These are phyloP conservation scores for Scomber colias DNA, from an alignment of 2,113 vertebrate genomes.

Conservation along the genomic window DNA sequence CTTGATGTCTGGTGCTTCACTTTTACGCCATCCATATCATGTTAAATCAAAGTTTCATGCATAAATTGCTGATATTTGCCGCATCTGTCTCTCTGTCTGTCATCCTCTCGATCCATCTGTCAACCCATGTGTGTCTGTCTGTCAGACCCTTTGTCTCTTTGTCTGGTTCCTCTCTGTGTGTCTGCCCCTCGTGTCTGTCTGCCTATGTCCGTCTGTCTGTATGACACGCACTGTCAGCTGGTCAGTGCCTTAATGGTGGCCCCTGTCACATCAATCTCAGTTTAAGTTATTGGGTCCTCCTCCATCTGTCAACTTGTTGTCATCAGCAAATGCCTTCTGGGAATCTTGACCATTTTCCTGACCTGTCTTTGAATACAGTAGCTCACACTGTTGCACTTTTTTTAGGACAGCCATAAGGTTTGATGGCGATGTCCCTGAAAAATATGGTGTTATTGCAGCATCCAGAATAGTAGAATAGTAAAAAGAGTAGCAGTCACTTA, in stretches of 20 bases:
- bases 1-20: neutral
- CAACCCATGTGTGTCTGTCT: slow-evolving; percentile 34
- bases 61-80: slow-evolving; percentile 19
- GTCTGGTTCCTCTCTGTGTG: slow-evolving; percentile 21
- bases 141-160: slow-evolving; percentile 44
- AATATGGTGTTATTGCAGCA: neutral
- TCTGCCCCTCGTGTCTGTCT: slow-evolving; percentile 16
- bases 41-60: slow-evolving; percentile 23
- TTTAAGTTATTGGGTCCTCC: slow-evolving; percentile 61
- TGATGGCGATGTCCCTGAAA: slow-evolving; percentile 18
- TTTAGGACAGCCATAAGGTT: slow-evolving; percentile 24
- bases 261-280: slow-evolving; percentile 68
- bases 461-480: neutral
- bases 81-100: slow-evolving; percentile 28
- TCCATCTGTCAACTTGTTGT: slow-evolving; percentile 69
- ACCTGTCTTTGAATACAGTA: slow-evolving; percentile 51
- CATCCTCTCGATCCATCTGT: slow-evolving; percentile 31
- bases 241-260: slow-evolving; percentile 64
- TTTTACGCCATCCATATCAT: neutral
- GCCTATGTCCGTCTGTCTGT: slow-evolving; percentile 40
- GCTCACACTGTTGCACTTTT: slow-evolving; percentile 20
- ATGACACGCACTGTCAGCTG: slow-evolving; percentile 69
- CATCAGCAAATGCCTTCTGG: slow-evolving; percentile 48
- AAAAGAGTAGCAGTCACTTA: neutral
- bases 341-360: slow-evolving; percentile 58